Conservation (phyloP, 2,888 invertebrate genomes). For the Spialia ferax region DNA sequence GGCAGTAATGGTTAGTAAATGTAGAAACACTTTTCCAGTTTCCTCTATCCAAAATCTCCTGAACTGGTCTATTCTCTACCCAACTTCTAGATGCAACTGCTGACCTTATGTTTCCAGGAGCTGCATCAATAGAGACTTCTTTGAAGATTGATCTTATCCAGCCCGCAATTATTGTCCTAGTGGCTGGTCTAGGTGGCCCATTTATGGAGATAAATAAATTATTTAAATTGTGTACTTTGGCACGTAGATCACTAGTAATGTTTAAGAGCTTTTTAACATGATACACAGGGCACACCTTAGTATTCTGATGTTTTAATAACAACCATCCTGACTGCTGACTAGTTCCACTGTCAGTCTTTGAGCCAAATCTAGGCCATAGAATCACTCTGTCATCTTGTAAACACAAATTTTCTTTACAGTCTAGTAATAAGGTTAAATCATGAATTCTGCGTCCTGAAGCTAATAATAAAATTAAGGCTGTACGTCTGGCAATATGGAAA, state of each 20-base stretch:
- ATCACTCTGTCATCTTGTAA: neutral
- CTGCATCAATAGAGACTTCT: neutral
- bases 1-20: neutral
- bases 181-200: neutral
- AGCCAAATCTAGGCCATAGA: slow-evolving; percentile 2
- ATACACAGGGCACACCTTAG: neutral
- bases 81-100: slow-evolving; percentile 1
- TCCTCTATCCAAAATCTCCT: neutral
- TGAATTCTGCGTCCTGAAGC: neutral
- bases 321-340: neutral
- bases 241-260: neutral
- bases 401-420: neutral
- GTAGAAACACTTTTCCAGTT: neutral
- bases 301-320: neutral
- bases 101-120: neutral
- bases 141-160: slow-evolving; percentile 1
- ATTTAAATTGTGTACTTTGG: neutral
- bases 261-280: neutral
- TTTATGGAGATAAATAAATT: neutral
- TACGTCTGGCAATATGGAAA: neutral
- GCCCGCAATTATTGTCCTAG: neutral
- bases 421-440: neutral
- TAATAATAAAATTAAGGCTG: neutral
- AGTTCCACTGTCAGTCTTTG: neutral
- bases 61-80: neutral